A percentile compares a stretch with the other conserved stretches of the same genome.
Conservation (phyloP, 2,888 invertebrate species). For the Polydrusus pterygomalis region DNA sequence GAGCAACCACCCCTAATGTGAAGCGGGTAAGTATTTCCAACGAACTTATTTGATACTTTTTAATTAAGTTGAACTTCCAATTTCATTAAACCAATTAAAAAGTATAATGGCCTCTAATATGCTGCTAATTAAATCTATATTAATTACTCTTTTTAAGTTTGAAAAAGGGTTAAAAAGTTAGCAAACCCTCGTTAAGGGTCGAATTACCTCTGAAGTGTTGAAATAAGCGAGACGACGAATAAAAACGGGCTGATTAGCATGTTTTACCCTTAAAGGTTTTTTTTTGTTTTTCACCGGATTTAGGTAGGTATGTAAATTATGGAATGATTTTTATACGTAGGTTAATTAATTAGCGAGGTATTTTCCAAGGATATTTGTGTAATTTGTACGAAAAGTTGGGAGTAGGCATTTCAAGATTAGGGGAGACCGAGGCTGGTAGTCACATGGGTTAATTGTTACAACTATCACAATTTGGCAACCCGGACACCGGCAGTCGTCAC, state of each 20-base stretch:
- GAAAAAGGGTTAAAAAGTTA: background rate
- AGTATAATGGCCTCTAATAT: background rate
- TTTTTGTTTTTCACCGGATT: constrained; percentile 3
- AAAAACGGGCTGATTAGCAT: constrained; percentile 10
- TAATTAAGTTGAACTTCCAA: background rate
- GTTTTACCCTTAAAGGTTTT: constrained; percentile 4
- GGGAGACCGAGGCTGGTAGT: too few relatives aligned
- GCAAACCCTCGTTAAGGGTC: constrained; percentile 17
- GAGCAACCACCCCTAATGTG: too few relatives aligned
- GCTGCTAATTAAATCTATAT: constrained; percentile 16
- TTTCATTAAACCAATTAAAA: background rate
- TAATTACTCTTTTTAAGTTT: constrained; percentile 18
- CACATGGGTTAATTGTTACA: too few relatives aligned
- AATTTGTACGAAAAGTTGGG: too few relatives aligned
- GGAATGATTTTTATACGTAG: background rate
- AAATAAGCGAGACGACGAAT: constrained; percentile 14
- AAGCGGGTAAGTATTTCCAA: too few relatives aligned
- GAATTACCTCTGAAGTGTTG: constrained; percentile 19
- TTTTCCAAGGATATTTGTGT: background rate
- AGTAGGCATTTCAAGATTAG: too few relatives aligned
- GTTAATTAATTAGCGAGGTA: background rate
- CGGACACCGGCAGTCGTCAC: too few relatives aligned
- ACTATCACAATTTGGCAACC: too few relatives aligned
- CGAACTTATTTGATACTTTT: too few relatives aligned
- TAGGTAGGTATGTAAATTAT: background rate